Evolutionary conservation across 2,888 invertebrate genomes (phyloP), one percentile per base, ranked within the genome.

Genomic region (Meandrusa payeni): DNA sequence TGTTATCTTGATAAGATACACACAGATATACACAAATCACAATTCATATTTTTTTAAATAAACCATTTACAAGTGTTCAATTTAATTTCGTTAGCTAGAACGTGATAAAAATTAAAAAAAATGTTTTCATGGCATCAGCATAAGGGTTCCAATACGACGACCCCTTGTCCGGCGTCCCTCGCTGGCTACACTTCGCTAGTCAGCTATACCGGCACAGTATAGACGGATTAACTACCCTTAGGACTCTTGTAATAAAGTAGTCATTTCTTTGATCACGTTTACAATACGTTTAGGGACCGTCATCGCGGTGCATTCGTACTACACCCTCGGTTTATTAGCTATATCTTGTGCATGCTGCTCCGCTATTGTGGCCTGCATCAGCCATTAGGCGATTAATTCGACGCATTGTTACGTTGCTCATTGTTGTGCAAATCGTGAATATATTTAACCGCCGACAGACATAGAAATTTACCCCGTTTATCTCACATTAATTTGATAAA

Each of bases 371-470:
- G 71, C 69, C 69, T 65, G 68, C 73, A 73, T 72, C 74, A 64
- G 78, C 81, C 83, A 85, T 85, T 83, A 83, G 69, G 65, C 68
- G 75, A 80, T 82, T 82, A 83, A 80, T 74, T 70, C 69, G 52
- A 59, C 51, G 61, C 63, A 74, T 82, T 79, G 75, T 76, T 69
- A 67, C 65, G 50, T 52, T 45, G 46, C 47, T 47, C 53, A 52
- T 59, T 57, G 57, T 57, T 55, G 52, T 55, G 55, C 48, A 58
- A 59, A 59, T 59, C 20, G 13, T 32, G n/a, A 15, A 29, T 3
- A 33, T n/a, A 42, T 36, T 36, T 36, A 36, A 36, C 17, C 12
- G 23, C 9, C 5, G 13, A 15, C 7, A 12, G 13, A n/a, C 12
- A n/a, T 17, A n/a, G n/a, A n/a, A n/a, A n/a, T n/a, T n/a, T n/a